Conservation (phyloP, 2,888 invertebrate species). For the Artemia sinica region DNA sequence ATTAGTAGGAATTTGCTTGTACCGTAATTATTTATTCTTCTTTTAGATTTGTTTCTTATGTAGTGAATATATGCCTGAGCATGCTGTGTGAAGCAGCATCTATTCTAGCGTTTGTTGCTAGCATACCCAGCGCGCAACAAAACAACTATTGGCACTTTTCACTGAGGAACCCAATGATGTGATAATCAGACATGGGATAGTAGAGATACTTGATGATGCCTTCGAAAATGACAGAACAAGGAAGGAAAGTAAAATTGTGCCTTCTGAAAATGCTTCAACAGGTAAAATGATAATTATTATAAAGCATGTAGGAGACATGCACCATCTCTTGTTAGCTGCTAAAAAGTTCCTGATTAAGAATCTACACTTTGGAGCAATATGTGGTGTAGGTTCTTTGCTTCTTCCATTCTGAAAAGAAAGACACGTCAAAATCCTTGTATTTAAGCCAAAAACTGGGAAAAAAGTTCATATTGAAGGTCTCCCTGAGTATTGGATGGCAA, state of each 20-base stretch:
- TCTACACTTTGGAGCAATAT: too few species aligned
- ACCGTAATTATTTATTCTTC: constrained; percentile 17
- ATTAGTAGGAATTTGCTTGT: neutral
- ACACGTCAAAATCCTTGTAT: too few species aligned
- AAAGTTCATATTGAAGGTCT: too few species aligned
- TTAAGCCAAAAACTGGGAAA: too few species aligned
- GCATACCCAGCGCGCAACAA: constrained; percentile 45
- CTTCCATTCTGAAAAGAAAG: too few species aligned
- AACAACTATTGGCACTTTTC: constrained; percentile 53
- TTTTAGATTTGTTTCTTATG: constrained; percentile 44
- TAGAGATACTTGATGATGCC: constrained; percentile 61
- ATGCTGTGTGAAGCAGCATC: constrained; percentile 49
- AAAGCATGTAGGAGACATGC: too few species aligned
- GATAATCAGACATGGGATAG: constrained; percentile 59
- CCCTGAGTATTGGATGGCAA: too few species aligned
- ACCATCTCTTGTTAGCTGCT: too few species aligned
- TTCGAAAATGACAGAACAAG: constrained; percentile 27
- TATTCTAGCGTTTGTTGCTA: constrained; percentile 48
- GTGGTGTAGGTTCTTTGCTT: too few species aligned
- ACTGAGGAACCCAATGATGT: constrained; percentile 43
- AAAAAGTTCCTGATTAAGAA: too few species aligned
- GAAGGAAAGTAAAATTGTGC: constrained; percentile 25
- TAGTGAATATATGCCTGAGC: constrained; percentile 46
- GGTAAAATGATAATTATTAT: constrained; percentile 29
- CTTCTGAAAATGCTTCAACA: constrained; percentile 31